Evolutionary conservation across 2,113 vertebrate species (phyloP).

Genomic region (Laticauda laticaudata): DNA sequence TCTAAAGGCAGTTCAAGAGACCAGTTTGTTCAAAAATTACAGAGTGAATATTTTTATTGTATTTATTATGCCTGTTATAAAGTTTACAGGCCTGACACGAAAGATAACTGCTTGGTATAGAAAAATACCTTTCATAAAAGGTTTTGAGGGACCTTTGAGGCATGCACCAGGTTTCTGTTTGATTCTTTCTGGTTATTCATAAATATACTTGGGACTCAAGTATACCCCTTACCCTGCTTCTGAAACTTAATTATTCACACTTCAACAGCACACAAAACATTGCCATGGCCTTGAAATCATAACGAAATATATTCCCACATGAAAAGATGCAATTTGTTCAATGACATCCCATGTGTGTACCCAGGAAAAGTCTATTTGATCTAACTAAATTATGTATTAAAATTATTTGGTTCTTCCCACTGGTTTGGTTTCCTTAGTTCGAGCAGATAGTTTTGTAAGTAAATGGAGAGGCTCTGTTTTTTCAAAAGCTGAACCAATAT

Average conservation of each 20-base stretch:
- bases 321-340: background rate
- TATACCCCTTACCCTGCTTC: background rate
- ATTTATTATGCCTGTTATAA: background rate
- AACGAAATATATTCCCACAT: background rate
- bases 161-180: background rate
- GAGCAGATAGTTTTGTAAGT: background rate
- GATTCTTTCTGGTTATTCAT: background rate
- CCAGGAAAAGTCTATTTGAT: background rate
- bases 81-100: background rate
- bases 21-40: background rate
- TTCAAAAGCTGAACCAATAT: background rate
- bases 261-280: background rate
- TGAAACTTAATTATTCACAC: background rate
- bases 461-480: background rate
- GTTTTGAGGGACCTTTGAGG: background rate
- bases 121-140: background rate
- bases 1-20: slow-evolving; percentile 7
- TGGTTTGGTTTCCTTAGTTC: background rate
- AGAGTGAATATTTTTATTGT: background rate
- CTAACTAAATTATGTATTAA: background rate
- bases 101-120: background rate
- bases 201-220: background rate
- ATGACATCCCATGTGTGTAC: background rate
- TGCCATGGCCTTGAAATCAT: background rate
- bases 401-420: background rate